phyloP scores from a whole-genome alignment of 37 sponge, comb jelly and placozoan species.

The Hormiphora californensis region DNA sequence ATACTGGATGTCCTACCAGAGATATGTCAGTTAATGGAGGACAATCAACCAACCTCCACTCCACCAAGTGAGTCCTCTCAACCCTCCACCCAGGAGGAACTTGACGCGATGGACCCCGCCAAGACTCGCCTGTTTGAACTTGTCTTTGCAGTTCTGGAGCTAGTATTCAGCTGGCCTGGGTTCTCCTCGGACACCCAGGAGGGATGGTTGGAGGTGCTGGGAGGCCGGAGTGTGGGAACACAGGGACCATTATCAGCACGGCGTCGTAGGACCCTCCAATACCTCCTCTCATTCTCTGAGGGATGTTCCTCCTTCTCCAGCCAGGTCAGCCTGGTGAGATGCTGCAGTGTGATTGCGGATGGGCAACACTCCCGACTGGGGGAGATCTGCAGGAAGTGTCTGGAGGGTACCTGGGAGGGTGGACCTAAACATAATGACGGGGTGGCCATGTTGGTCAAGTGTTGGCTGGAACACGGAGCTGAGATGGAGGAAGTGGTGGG shows the following conservation, averaged over 20 bases:
- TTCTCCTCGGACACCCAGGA: background rate
- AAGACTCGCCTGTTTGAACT: background rate
- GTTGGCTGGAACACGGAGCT: background rate
- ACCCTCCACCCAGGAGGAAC: constrained; percentile 2
- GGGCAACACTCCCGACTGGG: background rate
- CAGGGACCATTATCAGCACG: constrained; percentile 41
- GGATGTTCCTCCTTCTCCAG: background rate
- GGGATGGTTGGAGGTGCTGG: background rate
- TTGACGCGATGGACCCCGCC: background rate
- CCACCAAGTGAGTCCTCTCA: background rate
- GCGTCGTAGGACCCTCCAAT: background rate
- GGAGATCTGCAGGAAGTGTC: background rate
- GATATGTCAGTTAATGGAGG: constrained; percentile 20
- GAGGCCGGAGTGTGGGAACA: background rate
- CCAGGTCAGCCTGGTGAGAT: background rate
- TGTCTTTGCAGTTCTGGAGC: constrained; percentile 11
- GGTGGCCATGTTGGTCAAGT: background rate
- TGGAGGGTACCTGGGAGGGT: background rate
- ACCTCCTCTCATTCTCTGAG: background rate
- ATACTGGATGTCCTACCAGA: background rate
- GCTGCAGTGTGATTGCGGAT: constrained; percentile 17
- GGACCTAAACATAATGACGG: constrained; percentile 7
- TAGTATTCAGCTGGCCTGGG: constrained; percentile 31
- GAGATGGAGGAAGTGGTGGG: background rate
- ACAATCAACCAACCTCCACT: background rate